Conservation (phyloP, 2,113 vertebrate species). For the Accipiter virgatus region DNA sequence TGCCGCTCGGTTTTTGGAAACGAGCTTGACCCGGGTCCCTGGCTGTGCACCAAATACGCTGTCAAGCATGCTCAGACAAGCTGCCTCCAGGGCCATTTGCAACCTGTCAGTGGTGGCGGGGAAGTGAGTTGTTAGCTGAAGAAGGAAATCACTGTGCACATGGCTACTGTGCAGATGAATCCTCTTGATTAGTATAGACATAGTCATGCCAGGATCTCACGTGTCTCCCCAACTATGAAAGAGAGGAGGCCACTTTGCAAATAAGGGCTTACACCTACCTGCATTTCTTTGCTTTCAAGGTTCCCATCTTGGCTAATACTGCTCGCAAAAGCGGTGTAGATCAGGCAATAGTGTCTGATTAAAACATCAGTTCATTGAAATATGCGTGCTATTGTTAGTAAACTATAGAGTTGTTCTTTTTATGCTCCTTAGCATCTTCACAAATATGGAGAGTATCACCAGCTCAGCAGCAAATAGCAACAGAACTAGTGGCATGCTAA, state of each 20-base stretch:
- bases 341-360: background rate
- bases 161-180: background rate
- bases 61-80: slow-evolving; percentile 9
- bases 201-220: background rate
- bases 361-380: background rate
- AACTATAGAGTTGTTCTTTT: background rate
- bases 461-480: slow-evolving; percentile 1
- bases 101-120: background rate
- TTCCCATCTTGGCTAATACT: background rate
- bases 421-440: background rate
- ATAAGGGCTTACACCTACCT: background rate
- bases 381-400: background rate
- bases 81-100: background rate
- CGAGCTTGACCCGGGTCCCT: background rate
- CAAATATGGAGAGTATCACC: background rate
- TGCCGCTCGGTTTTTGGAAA: background rate
- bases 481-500: background rate
- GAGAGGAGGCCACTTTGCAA: background rate
- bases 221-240: background rate
- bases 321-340: background rate
- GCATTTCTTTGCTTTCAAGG: background rate
- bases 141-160: background rate
- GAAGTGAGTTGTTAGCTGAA: background rate
- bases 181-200: background rate
- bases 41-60: background rate